Percentiles rank a stretch among this genome's conserved stretches.
phyloP scores from a whole-genome alignment of 2,113 vertebrate genomes.

The Chloroceryle aenea region DNA sequence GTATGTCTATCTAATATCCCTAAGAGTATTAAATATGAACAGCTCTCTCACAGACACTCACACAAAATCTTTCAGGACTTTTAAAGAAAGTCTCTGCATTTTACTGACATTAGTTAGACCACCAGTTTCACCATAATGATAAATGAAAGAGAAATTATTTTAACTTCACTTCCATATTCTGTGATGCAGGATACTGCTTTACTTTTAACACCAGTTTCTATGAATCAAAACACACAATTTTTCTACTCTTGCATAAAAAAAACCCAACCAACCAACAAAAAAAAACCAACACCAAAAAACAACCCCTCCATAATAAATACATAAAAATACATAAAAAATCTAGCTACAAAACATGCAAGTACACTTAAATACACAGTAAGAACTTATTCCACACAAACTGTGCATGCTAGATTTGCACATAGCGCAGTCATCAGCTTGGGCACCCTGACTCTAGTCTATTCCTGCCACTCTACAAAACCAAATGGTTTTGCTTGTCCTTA shows the following conservation, averaged over 20 bases:
- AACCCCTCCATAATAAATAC: background rate
- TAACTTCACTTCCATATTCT: slow-evolving; percentile 55
- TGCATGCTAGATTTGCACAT: background rate
- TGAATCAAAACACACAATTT: slow-evolving; percentile 2
- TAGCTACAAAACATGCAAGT: background rate
- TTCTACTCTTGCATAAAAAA: background rate
- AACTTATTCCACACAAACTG: background rate
- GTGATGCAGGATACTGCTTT: background rate
- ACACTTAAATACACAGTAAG: background rate
- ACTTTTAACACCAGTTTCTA: background rate
- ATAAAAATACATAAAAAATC: background rate
- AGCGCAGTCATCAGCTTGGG: background rate
- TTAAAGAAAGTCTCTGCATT: slow-evolving; percentile 59
- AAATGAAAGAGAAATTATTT: slow-evolving; percentile 68
- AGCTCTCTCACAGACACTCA: background rate
- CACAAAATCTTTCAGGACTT: slow-evolving; percentile 32
- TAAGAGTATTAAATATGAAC: slow-evolving; percentile 19
- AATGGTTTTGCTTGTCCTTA: background rate
- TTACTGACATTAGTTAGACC: background rate
- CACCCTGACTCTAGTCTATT: background rate
- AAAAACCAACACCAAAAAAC: background rate
- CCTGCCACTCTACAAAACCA: background rate
- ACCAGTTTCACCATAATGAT: slow-evolving; percentile 26
- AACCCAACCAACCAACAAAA: background rate
- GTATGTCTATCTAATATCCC: background rate